Evolutionary conservation across 2,113 vertebrate species (phyloP).

Genomic region (Elephantulus edwardii): DNA sequence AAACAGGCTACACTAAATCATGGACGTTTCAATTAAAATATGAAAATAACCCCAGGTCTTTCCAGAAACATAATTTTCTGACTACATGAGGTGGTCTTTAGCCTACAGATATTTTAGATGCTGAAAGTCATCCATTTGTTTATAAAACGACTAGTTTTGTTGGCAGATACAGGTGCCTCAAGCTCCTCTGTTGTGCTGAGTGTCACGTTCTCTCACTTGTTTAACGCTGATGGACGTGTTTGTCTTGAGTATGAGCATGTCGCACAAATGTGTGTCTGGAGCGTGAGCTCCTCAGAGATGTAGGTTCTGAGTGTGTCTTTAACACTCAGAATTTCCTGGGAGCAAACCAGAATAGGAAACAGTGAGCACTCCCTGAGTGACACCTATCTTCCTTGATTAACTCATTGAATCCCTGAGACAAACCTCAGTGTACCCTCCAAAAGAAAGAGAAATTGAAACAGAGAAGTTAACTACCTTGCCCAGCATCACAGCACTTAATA

Average conservation of each 20-base stretch:
- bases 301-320: not conserved
- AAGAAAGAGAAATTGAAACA: not conserved
- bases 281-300: not conserved
- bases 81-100: not conserved
- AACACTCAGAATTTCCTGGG: not conserved
- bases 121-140: not conserved
- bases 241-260: too few relatives aligned
- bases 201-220: constrained; percentile 2
- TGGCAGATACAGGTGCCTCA: not conserved
- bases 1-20: too few relatives aligned
- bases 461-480: not conserved
- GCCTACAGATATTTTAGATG: not conserved
- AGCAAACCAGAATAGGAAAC: not conserved
- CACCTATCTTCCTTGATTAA: not conserved
- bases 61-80: not conserved
- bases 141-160: too few relatives aligned
- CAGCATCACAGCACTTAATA: not conserved
- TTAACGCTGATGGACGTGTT: too few relatives aligned
- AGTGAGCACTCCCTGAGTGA: not conserved
- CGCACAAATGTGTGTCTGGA: not conserved
- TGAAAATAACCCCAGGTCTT: not conserved
- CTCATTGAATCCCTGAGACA: not conserved
- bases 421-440: not conserved
- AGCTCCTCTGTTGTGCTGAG: constrained; percentile 2
- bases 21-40: not conserved